Conservation (phyloP, 2,113 vertebrate species). For the Tyrannus savana region DNA sequence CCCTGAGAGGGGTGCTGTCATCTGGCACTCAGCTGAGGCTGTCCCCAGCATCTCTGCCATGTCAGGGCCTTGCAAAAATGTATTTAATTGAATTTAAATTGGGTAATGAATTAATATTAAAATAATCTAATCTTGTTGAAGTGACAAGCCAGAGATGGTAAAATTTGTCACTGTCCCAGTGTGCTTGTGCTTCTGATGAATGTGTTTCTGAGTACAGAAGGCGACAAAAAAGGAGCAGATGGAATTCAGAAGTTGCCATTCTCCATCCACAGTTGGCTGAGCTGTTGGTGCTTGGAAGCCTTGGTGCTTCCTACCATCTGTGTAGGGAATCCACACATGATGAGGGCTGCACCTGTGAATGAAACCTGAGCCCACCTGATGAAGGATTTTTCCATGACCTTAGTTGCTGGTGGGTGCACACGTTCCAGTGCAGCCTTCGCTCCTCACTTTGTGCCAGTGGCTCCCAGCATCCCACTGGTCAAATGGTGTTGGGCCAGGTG, state of each 20-base stretch:
- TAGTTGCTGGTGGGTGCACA: background rate
- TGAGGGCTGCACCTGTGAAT: background rate
- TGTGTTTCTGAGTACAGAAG: slow-evolving; percentile 31
- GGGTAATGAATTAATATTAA: slow-evolving; percentile 69
- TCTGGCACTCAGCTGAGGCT: background rate
- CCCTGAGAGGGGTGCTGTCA: background rate
- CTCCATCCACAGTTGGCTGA: slow-evolving; percentile 43
- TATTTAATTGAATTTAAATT: slow-evolving; percentile 66
- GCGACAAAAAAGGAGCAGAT: slow-evolving; percentile 29
- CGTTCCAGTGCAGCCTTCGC: rapidly evolving
- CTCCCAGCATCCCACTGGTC: background rate
- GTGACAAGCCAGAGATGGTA: slow-evolving; percentile 21
- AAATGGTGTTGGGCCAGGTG: background rate
- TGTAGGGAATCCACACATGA: background rate
- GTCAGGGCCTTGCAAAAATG: background rate
- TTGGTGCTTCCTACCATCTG: slow-evolving; percentile 42
- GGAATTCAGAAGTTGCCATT: slow-evolving; percentile 33
- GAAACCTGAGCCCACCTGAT: background rate
- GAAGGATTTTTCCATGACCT: background rate
- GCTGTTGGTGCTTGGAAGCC: slow-evolving; percentile 50
- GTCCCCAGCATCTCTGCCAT: background rate
- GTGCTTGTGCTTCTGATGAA: slow-evolving; percentile 13
- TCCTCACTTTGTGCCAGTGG: background rate
- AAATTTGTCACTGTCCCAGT: slow-evolving; percentile 54
- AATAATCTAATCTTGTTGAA: slow-evolving; percentile 64